Evolutionary conservation across 2,797 vertebrate genomes (phyloP), one percentile per base, ranked within the genome.

Genomic region (Merluccius polli): DNA sequence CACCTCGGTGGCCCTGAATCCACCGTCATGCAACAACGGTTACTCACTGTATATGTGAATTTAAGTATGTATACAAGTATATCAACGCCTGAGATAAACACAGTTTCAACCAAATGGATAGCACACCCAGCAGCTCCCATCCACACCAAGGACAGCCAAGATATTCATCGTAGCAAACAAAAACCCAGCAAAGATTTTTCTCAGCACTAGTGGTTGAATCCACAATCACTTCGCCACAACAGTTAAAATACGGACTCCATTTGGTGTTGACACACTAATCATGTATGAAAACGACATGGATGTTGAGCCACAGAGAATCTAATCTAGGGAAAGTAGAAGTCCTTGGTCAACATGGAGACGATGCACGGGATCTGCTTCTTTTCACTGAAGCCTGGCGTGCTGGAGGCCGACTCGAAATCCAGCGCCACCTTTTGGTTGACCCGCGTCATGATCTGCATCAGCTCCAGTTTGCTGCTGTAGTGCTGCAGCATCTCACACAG

Each of bases 321-420:
- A 0, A 52, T 90, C 82, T 75, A 79, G 92, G 88, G 83, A 83
- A 98, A 96, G 89, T 95, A 95, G 31, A 98, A 85, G 2, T 98
- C 96, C 93, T 96, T 99, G 86, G 97, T 98, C 72, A 99, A 88
- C 97, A 98, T 96, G 0, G 96, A 96, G 74, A 97, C 92, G 70
- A 98, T 95, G 75, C 95, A 97, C 0, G 97, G 96, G 73, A 98
- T 97, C 89, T 98, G 96, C 80, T 97, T 98, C 90, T 95, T 98
- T 32, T 85, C 89, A 73, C 89, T 89, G 30, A 89, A 95, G 24
- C 92, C 91, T 0, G 89, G 78, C 0, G 78, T 29, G 21, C n/a
- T 85, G 21, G 94, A 95, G 74, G 67, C 82, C 4, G 97, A 98
- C 85, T 97, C 91, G 0, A 95, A 98, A 36, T 94, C 81, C 0